A percentile compares a stretch with the other conserved stretches of the same genome.
Evolutionary conservation across 1,140 invertebrate species (phyloP).

Genomic region (Euura lappo): DNA sequence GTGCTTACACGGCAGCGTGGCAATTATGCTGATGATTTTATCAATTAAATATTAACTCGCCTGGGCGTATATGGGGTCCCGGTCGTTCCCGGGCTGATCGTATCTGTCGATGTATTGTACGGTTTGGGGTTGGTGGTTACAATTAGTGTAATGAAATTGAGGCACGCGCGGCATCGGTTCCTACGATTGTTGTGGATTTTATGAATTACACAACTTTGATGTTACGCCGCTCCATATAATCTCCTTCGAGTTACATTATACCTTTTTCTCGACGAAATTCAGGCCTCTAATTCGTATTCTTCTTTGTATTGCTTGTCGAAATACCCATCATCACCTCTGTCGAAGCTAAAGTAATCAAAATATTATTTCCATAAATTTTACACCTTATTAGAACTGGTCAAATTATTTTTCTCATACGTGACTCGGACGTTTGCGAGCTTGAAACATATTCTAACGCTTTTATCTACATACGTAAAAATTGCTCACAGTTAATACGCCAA

Average conservation of each 20-base stretch:
- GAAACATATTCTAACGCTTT: no score
- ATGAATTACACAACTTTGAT: background rate
- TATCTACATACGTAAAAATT: no score
- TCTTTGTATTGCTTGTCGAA: no score
- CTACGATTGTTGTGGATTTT: no score
- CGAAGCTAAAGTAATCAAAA: no score
- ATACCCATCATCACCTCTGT: no score
- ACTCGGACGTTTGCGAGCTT: no score
- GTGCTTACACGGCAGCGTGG: background rate
- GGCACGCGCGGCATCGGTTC: background rate
- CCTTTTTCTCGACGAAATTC: background rate
- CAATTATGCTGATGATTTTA: constrained; percentile 30
- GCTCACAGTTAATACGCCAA: no score
- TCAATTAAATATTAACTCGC: constrained; percentile 27
- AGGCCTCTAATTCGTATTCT: no score
- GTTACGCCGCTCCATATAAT: background rate
- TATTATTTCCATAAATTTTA: no score
- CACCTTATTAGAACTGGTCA: no score
- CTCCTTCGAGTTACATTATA: background rate
- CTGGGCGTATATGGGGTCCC: background rate
- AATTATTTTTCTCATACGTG: no score
- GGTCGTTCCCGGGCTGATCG: background rate
- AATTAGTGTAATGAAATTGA: constrained; percentile 7
- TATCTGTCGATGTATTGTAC: constrained; percentile 5
- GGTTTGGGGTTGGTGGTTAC: constrained; percentile 1